Percentiles rank a stretch among this genome's conserved stretches.
Conservation (phyloP, 2,888 invertebrate genomes). For the Andrena marginata region DNA sequence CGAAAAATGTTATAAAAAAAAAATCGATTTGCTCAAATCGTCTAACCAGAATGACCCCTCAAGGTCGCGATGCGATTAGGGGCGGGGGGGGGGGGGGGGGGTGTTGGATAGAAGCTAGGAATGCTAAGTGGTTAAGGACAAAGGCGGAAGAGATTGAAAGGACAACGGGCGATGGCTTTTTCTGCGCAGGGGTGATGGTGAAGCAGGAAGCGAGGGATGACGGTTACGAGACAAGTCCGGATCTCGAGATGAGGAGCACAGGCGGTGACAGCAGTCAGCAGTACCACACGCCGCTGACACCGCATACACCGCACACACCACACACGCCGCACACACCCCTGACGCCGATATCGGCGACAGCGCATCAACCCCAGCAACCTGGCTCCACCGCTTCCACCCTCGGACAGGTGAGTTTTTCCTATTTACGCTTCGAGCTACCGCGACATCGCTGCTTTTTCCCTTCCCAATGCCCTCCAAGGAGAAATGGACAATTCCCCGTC, state of each 20-base stretch:
- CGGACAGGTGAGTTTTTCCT: constrained; percentile 81
- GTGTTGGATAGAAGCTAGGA: not conserved
- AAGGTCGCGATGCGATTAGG: not conserved
- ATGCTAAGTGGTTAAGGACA: not conserved
- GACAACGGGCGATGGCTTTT: constrained; percentile 49
- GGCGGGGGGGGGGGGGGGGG: not conserved
- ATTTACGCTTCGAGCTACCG: constrained; percentile 6
- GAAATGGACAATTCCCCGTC: too few relatives aligned
- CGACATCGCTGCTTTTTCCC: not conserved
- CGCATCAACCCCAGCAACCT: constrained; percentile 84
- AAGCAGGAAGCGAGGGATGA: constrained; percentile 93
- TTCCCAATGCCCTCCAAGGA: too few relatives aligned
- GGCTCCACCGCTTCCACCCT: constrained; percentile 82
- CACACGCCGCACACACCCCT: constrained; percentile 84
- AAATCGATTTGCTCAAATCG: too few relatives aligned
- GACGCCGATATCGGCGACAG: constrained; percentile 84
- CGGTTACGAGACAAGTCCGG: constrained; percentile 94
- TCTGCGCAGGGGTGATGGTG: constrained; percentile 81
- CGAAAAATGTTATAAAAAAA: too few relatives aligned
- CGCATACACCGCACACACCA: constrained; percentile 84
- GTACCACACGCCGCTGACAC: constrained; percentile 84
- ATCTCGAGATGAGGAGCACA: constrained; percentile 86
- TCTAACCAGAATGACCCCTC: too few relatives aligned
- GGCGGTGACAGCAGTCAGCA: constrained; percentile 84
- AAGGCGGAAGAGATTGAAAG: constrained; percentile 41